These are phyloP conservation scores for Trematocara macrostoma DNA, from an alignment of 2,113 vertebrate genomes.

Conservation along the genomic window DNA sequence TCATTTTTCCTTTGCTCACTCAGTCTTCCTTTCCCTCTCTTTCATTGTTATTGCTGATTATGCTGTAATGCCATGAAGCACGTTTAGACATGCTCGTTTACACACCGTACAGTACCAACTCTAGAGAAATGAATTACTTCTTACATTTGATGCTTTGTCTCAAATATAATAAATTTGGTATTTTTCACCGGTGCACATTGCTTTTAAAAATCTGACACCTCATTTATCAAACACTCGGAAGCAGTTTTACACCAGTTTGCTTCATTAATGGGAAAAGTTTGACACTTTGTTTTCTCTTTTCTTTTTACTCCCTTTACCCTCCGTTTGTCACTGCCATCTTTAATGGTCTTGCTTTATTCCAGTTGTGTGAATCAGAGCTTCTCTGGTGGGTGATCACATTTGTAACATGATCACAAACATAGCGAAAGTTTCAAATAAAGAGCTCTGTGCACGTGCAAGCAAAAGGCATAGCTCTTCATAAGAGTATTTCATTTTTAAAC, in stretches of 20 bases:
- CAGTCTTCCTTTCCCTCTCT: background rate
- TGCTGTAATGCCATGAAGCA: background rate
- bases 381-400: background rate
- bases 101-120: background rate
- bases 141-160: background rate
- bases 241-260: conserved; percentile 8
- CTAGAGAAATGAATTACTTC: background rate
- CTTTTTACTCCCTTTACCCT: background rate
- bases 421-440: background rate
- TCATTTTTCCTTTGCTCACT: background rate
- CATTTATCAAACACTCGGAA: background rate
- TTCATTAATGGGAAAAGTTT: conserved; percentile 34
- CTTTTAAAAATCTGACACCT: background rate
- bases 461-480: background rate
- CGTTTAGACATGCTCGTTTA: background rate
- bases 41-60: background rate
- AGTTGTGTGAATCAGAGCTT: background rate
- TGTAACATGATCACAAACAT: background rate
- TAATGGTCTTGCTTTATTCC: background rate
- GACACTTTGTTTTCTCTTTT: background rate
- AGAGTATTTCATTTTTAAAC: background rate
- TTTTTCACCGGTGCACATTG: background rate
- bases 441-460: background rate
- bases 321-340: background rate
- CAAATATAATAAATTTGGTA: background rate